phyloP scores from a whole-genome alignment of 2,113 vertebrate genomes.

The Neotoma lepida region DNA sequence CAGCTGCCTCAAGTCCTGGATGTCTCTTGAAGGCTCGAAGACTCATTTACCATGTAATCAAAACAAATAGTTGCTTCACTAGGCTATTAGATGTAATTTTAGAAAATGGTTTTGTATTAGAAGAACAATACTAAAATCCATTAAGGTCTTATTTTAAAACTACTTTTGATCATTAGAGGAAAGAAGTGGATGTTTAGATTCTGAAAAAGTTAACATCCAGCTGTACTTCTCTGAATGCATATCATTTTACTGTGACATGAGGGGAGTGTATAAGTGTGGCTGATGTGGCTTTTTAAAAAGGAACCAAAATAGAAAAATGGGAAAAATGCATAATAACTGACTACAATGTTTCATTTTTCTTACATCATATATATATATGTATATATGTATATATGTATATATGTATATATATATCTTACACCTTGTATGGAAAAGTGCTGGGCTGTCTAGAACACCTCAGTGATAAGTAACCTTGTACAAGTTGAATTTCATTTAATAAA shows the following conservation, averaged over 20 bases:
- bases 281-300: constrained; percentile 21
- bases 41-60: constrained; percentile 49
- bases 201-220: constrained; percentile 15
- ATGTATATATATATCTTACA: background rate
- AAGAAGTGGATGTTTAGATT: constrained; percentile 55
- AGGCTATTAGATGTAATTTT: constrained; percentile 50
- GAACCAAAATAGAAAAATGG: background rate
- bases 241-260: background rate
- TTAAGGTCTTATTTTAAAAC: constrained; percentile 64
- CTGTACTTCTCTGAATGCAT: background rate
- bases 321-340: background rate
- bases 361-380: background rate
- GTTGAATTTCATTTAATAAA: constrained; percentile 20
- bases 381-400: background rate
- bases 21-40: constrained; percentile 43
- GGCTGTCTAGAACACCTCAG: constrained; percentile 43
- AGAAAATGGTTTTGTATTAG: constrained; percentile 66
- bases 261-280: background rate
- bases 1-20: background rate
- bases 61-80: constrained; percentile 22
- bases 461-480: background rate
- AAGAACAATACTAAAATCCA: constrained; percentile 61
- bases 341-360: background rate
- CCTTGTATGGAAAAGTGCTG: background rate
- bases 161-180: constrained; percentile 22